Evolutionary conservation across 2,113 vertebrate species (phyloP).

Genomic region (Neomonachus schauinslandi): DNA sequence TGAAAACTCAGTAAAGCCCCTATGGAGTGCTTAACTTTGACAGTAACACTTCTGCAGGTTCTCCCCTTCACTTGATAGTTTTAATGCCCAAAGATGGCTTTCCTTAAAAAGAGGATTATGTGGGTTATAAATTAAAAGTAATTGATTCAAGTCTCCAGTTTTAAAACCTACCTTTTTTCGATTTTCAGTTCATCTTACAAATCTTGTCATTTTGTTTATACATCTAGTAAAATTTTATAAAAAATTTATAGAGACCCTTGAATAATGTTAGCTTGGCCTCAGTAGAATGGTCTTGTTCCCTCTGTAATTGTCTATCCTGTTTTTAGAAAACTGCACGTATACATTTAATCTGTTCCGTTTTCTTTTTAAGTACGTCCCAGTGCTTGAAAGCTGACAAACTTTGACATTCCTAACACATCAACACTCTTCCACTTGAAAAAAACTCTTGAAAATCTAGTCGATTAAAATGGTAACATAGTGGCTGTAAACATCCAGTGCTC

Average conservation of each 20-base stretch:
- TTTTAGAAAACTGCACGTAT: not conserved
- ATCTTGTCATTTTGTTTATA: not conserved
- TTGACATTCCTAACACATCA: not conserved
- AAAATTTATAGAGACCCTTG: not conserved
- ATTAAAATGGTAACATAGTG: not conserved
- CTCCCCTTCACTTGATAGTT: not conserved
- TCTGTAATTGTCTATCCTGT: not conserved
- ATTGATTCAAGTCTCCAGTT: not conserved
- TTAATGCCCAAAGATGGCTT: not conserved
- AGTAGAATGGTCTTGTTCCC: not conserved
- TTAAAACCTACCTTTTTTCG: not conserved
- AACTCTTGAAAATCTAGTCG: not conserved
- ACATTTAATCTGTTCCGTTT: not conserved
- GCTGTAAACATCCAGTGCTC: not conserved
- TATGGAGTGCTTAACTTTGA: not conserved
- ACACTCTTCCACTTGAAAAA: conserved; percentile 1
- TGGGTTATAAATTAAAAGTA: not conserved
- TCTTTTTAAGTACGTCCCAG: not conserved
- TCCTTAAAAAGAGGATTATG: not conserved
- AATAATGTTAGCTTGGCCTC: not conserved
- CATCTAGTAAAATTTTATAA: not conserved
- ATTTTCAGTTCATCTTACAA: not conserved
- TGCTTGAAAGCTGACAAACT: not conserved
- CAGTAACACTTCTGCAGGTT: not conserved
- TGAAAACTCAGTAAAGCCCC: not conserved